Conservation (phyloP, 2,888 invertebrate genomes). For the Chloroclystis v-ata region DNA sequence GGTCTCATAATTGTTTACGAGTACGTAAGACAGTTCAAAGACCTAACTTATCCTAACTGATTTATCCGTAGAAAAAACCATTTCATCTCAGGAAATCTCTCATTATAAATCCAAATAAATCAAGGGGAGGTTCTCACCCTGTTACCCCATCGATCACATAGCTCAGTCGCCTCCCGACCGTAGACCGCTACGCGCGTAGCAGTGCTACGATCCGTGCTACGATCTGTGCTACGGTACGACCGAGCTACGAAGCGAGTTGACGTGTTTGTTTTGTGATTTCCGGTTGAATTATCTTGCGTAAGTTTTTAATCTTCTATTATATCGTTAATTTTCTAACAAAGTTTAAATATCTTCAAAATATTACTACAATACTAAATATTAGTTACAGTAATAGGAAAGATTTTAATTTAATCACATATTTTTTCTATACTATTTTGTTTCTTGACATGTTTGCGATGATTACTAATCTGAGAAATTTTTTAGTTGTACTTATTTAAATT, state of each 20-base stretch:
- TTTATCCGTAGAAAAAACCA: neutral
- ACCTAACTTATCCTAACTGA: neutral
- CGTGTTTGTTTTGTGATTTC: conserved; percentile 25
- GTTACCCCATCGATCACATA: conserved; percentile 46
- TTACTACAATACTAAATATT: too few species aligned
- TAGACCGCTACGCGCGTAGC: conserved; percentile 57
- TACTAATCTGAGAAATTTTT: too few species aligned
- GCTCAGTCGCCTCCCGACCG: conserved; percentile 54
- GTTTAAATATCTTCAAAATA: too few species aligned
- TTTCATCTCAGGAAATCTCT: neutral
- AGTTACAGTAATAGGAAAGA: too few species aligned
- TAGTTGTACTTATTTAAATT: too few species aligned
- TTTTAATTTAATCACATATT: too few species aligned
- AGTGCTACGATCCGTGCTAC: conserved; percentile 31
- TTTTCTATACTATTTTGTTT: too few species aligned
- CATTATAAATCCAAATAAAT: conserved; percentile 25
- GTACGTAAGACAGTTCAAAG: neutral
- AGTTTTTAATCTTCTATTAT: conserved; percentile 4
- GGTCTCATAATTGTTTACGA: neutral
- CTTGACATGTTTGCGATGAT: too few species aligned
- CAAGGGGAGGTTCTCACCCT: conserved; percentile 28
- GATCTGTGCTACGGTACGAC: conserved; percentile 49
- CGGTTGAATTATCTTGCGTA: conserved; percentile 11
- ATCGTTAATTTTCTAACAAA: too few species aligned
- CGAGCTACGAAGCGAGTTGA: conserved; percentile 25